phyloP scores from a whole-genome alignment of 2,797 vertebrate species.

The Catharus ustulatus region DNA sequence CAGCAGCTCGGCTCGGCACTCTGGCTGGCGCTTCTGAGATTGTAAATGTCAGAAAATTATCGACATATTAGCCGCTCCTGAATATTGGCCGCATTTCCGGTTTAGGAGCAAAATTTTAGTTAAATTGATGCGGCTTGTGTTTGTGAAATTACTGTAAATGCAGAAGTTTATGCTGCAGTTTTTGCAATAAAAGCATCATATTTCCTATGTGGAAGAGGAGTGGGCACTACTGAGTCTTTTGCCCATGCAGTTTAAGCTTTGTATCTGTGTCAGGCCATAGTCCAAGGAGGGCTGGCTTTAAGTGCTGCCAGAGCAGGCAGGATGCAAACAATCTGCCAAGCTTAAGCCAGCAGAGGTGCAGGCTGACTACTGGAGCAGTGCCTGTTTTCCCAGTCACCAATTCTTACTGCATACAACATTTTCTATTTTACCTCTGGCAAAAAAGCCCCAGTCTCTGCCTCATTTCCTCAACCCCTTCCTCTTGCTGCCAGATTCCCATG shows the following conservation, averaged over 20 bases:
- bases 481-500: background rate
- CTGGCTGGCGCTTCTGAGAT: no score
- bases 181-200: background rate
- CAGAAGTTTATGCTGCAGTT: background rate
- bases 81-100: no score
- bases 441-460: background rate
- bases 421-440: background rate
- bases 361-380: background rate
- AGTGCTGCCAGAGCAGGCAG: background rate
- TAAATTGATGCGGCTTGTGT: no score
- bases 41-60: no score
- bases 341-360: background rate
- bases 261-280: rapidly evolving
- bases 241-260: background rate
- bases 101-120: no score
- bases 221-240: background rate
- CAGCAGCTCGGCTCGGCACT: no score
- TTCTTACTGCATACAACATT: background rate
- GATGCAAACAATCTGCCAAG: background rate
- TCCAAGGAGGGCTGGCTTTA: background rate
- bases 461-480: background rate
- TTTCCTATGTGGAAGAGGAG: background rate
- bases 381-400: background rate
- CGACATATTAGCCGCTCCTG: no score
- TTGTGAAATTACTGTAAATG: no score